These are phyloP conservation scores for Camelus dromedarius DNA, from an alignment of 2,113 vertebrate species.

Conservation along the genomic window DNA sequence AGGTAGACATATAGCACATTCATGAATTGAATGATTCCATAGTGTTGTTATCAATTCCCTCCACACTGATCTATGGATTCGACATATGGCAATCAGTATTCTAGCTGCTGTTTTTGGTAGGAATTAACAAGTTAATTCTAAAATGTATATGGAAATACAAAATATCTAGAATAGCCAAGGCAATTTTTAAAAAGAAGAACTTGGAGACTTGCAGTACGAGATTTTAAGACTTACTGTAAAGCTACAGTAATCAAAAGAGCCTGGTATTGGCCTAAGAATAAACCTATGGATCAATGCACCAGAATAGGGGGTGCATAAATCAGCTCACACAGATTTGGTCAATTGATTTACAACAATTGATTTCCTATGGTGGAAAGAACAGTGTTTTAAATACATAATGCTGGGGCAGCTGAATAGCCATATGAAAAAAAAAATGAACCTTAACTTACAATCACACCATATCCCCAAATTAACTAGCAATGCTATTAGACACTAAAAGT, in stretches of 20 bases:
- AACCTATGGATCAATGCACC: background rate
- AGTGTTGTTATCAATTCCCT: background rate
- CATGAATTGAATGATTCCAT: background rate
- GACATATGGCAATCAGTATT: background rate
- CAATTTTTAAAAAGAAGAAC: background rate
- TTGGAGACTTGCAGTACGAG: background rate
- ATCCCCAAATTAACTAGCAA: background rate
- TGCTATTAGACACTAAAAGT: background rate
- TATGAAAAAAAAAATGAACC: background rate
- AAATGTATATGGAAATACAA: background rate
- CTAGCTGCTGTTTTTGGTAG: slow-evolving; percentile 2
- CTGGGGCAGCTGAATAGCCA: background rate
- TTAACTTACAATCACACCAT: background rate
- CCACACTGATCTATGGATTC: background rate
- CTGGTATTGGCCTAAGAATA: background rate
- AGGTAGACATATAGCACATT: background rate
- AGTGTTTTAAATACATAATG: background rate
- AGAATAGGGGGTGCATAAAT: background rate
- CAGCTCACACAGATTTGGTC: background rate
- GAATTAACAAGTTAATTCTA: slow-evolving; percentile 24
- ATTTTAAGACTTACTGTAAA: slow-evolving; percentile 51
- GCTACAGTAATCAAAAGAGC: background rate
- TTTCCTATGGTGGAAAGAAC: background rate
- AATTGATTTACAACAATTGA: background rate
- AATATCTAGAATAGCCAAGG: background rate